Percentiles rank a stretch among this genome's conserved stretches.
These are phyloP conservation scores for Lepidothrix coronata DNA, from an alignment of 2,113 vertebrate genomes.

Conservation along the genomic window DNA sequence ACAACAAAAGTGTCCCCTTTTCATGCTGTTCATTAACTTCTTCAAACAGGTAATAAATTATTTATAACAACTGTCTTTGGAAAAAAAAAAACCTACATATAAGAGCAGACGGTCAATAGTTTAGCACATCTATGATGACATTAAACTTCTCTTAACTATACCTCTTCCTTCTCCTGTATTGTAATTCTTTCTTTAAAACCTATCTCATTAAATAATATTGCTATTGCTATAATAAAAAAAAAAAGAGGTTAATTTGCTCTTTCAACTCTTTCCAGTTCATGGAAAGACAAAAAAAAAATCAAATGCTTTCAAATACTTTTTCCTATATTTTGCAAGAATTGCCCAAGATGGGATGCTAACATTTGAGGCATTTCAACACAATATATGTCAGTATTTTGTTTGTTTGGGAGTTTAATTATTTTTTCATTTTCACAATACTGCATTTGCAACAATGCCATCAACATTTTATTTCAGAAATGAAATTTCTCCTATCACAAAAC, in stretches of 20 bases:
- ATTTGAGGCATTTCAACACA: background rate
- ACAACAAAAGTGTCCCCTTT: slow-evolving; percentile 31
- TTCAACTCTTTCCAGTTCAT: background rate
- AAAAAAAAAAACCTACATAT: background rate
- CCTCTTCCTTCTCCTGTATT: background rate
- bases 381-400: background rate
- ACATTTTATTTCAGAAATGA: background rate
- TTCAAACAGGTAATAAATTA: slow-evolving; percentile 72
- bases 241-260: background rate
- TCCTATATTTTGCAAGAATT: background rate
- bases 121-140: background rate
- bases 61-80: slow-evolving; percentile 56
- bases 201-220: background rate
- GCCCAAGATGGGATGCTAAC: background rate
- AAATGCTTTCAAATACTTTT: background rate
- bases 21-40: slow-evolving; percentile 57
- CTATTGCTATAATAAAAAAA: background rate
- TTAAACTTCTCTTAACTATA: slow-evolving; percentile 11
- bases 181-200: slow-evolving; percentile 24
- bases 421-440: background rate
- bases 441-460: background rate
- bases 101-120: background rate
- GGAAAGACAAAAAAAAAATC: background rate
- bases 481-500: background rate
- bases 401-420: background rate